Evolutionary conservation across 1,140 invertebrate genomes (phyloP).

Genomic region (Bombus superbus): DNA sequence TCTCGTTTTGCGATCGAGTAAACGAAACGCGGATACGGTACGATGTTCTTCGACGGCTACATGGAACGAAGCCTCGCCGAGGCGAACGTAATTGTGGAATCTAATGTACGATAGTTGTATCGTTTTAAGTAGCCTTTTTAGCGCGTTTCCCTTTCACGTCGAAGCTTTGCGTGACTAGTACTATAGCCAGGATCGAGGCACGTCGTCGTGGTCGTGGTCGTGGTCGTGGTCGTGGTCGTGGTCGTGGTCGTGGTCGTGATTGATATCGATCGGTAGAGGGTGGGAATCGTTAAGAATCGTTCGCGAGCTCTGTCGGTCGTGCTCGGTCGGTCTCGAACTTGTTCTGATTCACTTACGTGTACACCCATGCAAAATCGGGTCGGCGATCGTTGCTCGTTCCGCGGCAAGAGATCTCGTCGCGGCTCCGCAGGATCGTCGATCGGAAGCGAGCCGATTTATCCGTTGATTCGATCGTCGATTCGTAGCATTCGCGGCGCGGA

Average conservation of each 20-base stretch:
- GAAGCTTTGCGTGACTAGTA: too few species aligned
- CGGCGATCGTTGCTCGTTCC: background rate
- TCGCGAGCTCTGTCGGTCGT: background rate
- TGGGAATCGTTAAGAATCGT: background rate
- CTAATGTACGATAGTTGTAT: too few species aligned
- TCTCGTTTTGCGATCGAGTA: background rate
- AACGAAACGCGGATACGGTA: background rate
- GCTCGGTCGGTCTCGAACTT: background rate
- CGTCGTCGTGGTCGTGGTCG: too few species aligned
- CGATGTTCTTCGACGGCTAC: background rate
- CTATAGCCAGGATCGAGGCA: too few species aligned
- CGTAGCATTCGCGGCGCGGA: background rate
- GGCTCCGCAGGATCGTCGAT: background rate
- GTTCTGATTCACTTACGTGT: slow-evolving; percentile 63
- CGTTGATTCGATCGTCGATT: background rate
- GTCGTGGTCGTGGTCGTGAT: too few species aligned
- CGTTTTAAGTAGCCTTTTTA: too few species aligned
- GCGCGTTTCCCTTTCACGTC: too few species aligned
- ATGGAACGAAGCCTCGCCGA: background rate
- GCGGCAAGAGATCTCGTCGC: background rate
- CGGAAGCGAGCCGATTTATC: background rate
- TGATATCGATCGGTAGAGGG: background rate
- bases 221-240: too few species aligned
- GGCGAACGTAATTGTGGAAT: background rate
- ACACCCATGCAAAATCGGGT: slow-evolving; percentile 69